Evolutionary conservation across 2,888 invertebrate species (phyloP).

Genomic region (Drosophila kuntzei): DNA sequence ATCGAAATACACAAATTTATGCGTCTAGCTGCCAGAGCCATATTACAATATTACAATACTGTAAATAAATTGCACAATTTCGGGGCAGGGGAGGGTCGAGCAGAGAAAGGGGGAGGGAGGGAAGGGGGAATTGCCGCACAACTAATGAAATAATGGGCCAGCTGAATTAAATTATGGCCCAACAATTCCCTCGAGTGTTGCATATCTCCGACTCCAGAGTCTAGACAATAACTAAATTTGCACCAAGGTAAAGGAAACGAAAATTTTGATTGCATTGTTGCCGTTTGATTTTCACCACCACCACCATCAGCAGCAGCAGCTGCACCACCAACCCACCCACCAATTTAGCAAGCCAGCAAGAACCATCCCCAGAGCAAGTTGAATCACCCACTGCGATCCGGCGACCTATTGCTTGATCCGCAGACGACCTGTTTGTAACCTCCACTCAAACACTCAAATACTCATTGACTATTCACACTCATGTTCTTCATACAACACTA

Average conservation of each 20-base stretch:
- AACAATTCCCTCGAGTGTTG: slow-evolving; percentile 63
- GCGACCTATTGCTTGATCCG: slow-evolving; percentile 39
- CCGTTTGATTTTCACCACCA: slow-evolving; percentile 77
- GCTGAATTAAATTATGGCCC: slow-evolving; percentile 75
- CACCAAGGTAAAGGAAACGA: slow-evolving; percentile 66
- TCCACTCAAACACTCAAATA: slow-evolving; percentile 40
- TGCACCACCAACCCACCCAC: slow-evolving; percentile 28
- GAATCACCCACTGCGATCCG: slow-evolving; percentile 34
- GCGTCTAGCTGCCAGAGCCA: slow-evolving; percentile 75
- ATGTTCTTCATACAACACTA: slow-evolving; percentile 58
- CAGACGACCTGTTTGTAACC: slow-evolving; percentile 36
- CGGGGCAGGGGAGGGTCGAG: neutral
- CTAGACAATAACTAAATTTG: slow-evolving; percentile 79
- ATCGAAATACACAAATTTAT: slow-evolving; percentile 78
- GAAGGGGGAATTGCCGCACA: slow-evolving; percentile 20
- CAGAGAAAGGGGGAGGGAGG: neutral
- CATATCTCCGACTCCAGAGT: slow-evolving; percentile 37
- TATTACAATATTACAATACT: slow-evolving; percentile 47
- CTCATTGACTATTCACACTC: slow-evolving; percentile 83
- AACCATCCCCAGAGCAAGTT: slow-evolving; percentile 30
- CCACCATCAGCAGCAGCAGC: slow-evolving; percentile 3
- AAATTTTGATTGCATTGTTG: slow-evolving; percentile 82
- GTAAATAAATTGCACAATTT: slow-evolving; percentile 66
- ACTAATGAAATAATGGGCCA: slow-evolving; percentile 78
- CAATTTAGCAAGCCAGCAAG: slow-evolving; percentile 8